Base-by-base conservation (phyloP, 2,797 vertebrate genomes). In the Etheostoma nigrum region DNA sequence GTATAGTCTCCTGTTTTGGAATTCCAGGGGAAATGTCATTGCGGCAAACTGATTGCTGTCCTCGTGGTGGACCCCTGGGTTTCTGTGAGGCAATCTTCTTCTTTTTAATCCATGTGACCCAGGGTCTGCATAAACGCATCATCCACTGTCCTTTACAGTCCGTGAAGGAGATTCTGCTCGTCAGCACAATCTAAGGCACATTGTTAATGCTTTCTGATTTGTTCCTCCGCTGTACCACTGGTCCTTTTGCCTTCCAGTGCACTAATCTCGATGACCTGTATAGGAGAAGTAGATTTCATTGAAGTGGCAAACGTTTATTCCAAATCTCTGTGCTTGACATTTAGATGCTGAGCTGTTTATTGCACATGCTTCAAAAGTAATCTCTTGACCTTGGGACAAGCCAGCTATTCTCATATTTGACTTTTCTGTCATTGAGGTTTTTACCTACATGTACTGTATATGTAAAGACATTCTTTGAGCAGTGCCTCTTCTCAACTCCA, bases 151-250 rank as follows among this genome's bases (percentile, higher is more conserved):
- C 85, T 92, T 82, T 79, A n/a, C 76, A 61, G 59, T 16, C 79
- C 79, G 51, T 77, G 86, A 81, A 87, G 84, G 81, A 86, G 86
- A 88, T 52, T 66, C 42, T 33, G 21, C 74, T 81, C 23, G 74
- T 93, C 91, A 85, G 90, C 91, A 83, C 82, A 88, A 86, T 88
- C 81, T 83, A n/a, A 4, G 76, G 66, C 74, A 79, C 79, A 53
- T 73, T 72, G 73, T 78, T 79, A 89, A 89, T 74, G 72, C 85
- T 85, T 78, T 85, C 64, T 83, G 86, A 84, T 85, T 86, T 61
- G 61, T 69, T 79, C 76, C 71, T 66, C 74, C 2, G 6, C 67
- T 27, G 23, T 82, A 67, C 36, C 49, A 9, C 45, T 9, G 47
- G 40, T 60, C 76, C 61, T 69, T 72, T 63, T 59, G 57, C 76